phyloP scores from a whole-genome alignment of 2,113 vertebrate species.

The human (Homo sapiens) region DNA sequence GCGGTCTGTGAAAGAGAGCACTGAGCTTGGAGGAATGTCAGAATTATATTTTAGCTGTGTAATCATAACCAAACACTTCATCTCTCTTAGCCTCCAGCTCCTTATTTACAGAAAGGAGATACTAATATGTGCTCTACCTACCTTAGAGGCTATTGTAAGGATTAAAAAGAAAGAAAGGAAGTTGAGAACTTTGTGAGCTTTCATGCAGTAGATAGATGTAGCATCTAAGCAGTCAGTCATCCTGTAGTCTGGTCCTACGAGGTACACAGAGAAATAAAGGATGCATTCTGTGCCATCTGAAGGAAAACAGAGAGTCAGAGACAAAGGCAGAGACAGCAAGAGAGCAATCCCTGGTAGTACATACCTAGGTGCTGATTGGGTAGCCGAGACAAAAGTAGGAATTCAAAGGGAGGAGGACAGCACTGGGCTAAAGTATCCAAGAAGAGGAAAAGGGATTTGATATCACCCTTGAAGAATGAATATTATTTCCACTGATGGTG shows the following conservation, averaged over 20 bases:
- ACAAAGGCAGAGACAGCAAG: background rate
- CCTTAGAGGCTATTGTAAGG: background rate
- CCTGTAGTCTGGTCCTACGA: background rate
- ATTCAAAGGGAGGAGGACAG: background rate
- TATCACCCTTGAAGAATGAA: background rate
- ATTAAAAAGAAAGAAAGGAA: slow-evolving; percentile 11
- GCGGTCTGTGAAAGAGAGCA: background rate
- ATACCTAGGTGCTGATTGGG: background rate
- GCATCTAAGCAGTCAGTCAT: background rate
- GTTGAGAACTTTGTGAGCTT: background rate
- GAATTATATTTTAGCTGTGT: background rate
- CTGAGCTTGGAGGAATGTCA: background rate
- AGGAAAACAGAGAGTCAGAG: background rate
- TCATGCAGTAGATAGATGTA: background rate
- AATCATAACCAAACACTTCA: background rate
- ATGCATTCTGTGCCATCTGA: background rate
- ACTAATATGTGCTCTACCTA: background rate
- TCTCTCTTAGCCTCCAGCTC: background rate
- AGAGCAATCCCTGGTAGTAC: background rate
- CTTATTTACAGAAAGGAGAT: background rate
- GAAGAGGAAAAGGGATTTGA: background rate
- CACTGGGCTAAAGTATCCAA: background rate
- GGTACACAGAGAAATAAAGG: background rate
- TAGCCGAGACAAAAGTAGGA: background rate
- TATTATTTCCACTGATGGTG: background rate